Evolutionary conservation across 2,113 vertebrate species (phyloP).

Genomic region (Hassar affinis): DNA sequence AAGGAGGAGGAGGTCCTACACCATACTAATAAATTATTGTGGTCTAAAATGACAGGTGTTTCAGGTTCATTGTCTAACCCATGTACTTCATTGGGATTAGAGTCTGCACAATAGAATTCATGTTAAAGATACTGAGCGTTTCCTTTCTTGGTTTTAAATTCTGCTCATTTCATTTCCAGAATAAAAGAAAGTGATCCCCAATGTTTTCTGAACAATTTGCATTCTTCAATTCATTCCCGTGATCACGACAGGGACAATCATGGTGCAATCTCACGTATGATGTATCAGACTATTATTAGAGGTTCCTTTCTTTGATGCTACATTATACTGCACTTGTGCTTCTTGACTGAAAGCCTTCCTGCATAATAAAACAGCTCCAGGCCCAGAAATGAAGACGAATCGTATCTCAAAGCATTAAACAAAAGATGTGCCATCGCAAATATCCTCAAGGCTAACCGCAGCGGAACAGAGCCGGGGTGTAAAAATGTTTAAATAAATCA

Average conservation of each 20-base stretch:
- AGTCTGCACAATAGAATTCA: background rate
- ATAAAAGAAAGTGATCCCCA: too few species aligned
- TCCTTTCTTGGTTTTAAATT: background rate
- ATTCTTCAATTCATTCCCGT: background rate
- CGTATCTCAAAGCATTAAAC: slow-evolving; percentile 63
- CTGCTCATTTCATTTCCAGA: background rate
- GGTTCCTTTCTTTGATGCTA: background rate
- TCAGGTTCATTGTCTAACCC: too few species aligned
- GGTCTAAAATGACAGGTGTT: too few species aligned
- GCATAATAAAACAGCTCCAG: slow-evolving; percentile 37
- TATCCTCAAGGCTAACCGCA: slow-evolving; percentile 66
- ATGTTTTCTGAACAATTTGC: too few species aligned
- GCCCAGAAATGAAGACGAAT: slow-evolving; percentile 57
- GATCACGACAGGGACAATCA: background rate
- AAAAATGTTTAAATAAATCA: slow-evolving; percentile 68
- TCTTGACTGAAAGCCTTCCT: slow-evolving; percentile 5
- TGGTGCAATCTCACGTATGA: background rate
- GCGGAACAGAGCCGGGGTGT: slow-evolving; percentile 71
- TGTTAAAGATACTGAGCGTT: background rate
- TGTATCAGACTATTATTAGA: background rate
- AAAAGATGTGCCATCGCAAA: slow-evolving; percentile 67
- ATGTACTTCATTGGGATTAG: background rate
- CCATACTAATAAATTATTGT: too few species aligned
- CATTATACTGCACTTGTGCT: background rate
- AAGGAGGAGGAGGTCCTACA: too few species aligned